Percentiles rank a stretch among this genome's conserved stretches.
Evolutionary conservation across 1,140 invertebrate genomes (phyloP).

Genomic region (Conus ventricosus): DNA sequence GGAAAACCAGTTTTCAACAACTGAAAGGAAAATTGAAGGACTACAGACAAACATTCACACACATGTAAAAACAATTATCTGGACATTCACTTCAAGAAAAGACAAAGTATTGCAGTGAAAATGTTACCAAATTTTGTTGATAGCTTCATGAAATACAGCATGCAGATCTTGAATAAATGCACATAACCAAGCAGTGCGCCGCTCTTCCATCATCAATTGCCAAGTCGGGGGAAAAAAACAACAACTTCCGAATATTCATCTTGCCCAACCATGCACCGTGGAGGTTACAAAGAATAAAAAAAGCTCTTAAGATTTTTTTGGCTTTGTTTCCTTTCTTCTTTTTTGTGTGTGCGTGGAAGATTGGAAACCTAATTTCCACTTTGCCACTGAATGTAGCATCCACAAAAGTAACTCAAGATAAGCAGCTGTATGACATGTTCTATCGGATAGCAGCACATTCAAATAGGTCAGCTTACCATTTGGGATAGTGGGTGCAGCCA

Average conservation of each 20-base stretch:
- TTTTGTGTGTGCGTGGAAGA: not conserved
- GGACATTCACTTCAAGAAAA: not conserved
- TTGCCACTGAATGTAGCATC: not conserved
- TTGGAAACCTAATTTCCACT: not conserved
- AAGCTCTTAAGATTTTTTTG: not conserved
- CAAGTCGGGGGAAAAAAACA: not conserved
- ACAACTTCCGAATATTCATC: not conserved
- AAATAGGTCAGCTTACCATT: slow-evolving; percentile 86
- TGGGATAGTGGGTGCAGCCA: slow-evolving; percentile 86
- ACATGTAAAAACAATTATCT: not conserved
- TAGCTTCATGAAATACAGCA: slow-evolving; percentile 41
- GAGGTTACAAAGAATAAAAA: not conserved
- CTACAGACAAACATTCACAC: not conserved
- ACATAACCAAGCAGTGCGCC: not conserved
- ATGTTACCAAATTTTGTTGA: slow-evolving; percentile 29
- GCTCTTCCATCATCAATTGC: not conserved
- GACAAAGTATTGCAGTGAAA: not conserved
- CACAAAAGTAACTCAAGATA: not conserved
- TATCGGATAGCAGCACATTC: slow-evolving; percentile 20
- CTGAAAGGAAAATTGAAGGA: no score
- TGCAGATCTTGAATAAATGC: slow-evolving; percentile 34
- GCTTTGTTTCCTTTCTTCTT: not conserved
- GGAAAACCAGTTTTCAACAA: no score
- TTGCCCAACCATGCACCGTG: not conserved
- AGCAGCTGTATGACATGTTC: slow-evolving; percentile 34